These are phyloP conservation scores for Eilema sororculum DNA, from an alignment of 2,888 invertebrate species.

Conservation along the genomic window DNA sequence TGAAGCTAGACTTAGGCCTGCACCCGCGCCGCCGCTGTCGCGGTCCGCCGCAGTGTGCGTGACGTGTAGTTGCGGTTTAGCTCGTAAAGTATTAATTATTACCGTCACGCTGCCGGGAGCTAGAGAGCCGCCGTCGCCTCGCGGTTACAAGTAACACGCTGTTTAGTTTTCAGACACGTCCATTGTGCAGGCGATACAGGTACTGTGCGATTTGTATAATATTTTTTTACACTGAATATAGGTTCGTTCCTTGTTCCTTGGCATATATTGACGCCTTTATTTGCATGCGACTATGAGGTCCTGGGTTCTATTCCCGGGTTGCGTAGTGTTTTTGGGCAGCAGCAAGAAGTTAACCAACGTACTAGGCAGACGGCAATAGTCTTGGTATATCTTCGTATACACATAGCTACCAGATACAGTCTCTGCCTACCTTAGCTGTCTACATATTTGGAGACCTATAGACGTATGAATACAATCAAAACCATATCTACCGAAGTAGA, in stretches of 20 bases:
- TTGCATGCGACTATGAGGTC: not conserved
- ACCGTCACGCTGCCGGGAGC: not conserved
- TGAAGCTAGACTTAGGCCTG: not conserved
- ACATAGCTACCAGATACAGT: accelerated
- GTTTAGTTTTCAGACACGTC: not conserved
- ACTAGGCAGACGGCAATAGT: not conserved
- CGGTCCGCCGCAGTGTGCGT: not conserved
- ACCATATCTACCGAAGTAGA: too few relatives aligned
- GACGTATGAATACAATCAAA: too few relatives aligned
- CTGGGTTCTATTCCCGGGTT: not conserved
- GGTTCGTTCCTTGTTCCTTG: not conserved
- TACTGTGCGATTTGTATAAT: not conserved
- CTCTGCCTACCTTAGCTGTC: too few relatives aligned
- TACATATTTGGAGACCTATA: too few relatives aligned
- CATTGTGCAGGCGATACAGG: not conserved
- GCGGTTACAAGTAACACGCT: not conserved
- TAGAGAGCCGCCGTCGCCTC: not conserved
- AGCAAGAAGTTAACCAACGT: not conserved
- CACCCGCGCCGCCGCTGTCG: not conserved
- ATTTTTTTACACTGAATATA: not conserved
- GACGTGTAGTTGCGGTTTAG: not conserved
- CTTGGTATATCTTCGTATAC: too few relatives aligned
- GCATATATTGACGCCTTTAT: too few relatives aligned
- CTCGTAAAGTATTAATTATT: not conserved
- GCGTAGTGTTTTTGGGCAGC: not conserved